These are phyloP conservation scores for Arbacia lixula DNA, from an alignment of 53 echinoderm and acorn worm genomes.

Conservation along the genomic window DNA sequence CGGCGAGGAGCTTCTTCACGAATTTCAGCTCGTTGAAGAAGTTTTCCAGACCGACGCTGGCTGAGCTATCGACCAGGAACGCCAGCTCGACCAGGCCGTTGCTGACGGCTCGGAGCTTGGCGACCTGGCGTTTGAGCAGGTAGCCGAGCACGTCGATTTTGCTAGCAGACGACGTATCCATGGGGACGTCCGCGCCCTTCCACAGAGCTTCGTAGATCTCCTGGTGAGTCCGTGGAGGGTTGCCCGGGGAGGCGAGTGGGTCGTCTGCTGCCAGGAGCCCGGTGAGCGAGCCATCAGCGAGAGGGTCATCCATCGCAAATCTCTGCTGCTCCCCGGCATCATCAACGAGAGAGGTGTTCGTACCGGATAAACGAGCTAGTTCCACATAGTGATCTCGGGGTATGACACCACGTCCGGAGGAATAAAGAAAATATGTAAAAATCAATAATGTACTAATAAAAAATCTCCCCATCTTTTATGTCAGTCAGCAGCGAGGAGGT, in stretches of 20 bases:
- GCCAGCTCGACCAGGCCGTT: conserved; percentile 84
- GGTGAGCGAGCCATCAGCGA: conserved; percentile 15
- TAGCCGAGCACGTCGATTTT: conserved; percentile 72
- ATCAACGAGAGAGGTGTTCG: conserved; percentile 8
- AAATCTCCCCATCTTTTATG: background rate
- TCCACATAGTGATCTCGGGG: background rate
- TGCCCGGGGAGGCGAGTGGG: conserved; percentile 4
- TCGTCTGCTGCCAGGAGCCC: conserved; percentile 9
- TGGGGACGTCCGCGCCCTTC: conserved; percentile 51
- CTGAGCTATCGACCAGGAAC: conserved; percentile 92
- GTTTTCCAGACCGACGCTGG: conserved; percentile 88
- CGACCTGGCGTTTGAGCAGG: conserved; percentile 80
- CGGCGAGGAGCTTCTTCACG: conserved; percentile 86
- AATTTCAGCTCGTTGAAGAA: conserved; percentile 98
- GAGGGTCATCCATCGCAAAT: conserved; percentile 16
- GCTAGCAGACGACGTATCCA: conserved; percentile 36
- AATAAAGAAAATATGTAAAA: background rate
- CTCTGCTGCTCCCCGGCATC: background rate
- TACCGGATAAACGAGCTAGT: background rate
- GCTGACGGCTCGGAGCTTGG: conserved; percentile 70
- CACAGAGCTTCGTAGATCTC: conserved; percentile 51
- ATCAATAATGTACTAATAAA: background rate
- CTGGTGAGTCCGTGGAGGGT: conserved; percentile 21
- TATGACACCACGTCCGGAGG: background rate
- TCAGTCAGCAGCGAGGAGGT: background rate